Evolutionary conservation across 2,113 vertebrate species (phyloP), one percentile per base, ranked within the genome.

Genomic region (Neotoma lepida): DNA sequence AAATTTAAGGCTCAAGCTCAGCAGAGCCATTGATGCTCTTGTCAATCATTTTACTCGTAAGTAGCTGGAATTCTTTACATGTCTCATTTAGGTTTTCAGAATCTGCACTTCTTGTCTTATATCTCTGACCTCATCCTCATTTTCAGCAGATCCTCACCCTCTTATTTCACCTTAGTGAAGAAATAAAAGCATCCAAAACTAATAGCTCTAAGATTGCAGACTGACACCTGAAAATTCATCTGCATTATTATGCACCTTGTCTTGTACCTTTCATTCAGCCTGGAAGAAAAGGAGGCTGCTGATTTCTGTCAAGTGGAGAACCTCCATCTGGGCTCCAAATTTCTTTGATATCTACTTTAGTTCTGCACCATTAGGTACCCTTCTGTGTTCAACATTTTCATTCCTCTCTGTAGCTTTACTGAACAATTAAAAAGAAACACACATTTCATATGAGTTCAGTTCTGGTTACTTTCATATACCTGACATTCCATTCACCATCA

Each of bases 11-110:
- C 87, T 92, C 66, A 66, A 15, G 80, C 20, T 85, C 54, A 86
- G n/a, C 35, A 82, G 41, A 82, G 3, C 22, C 68, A 56, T 56
- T 10, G 18, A 22, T 66, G 51, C 30, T 46, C 46, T 44, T 78
- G 24, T 78, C 46, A 70, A 70, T 96, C 28, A 46, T 76, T 95
- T 87, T 76, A 51, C 13, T 90, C 91, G 61, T 39, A 74, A 95
- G 70, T 54, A 86, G 41, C n/a, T 39, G 91, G 22, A 70, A 7
- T 12, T 14, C 35, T 88, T 91, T 78, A 22, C 2, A 71, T 14
- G 41, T 14, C 58, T 95, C 61, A 77, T 82, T 96, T 90, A 73
- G 22, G 93, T 95, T 46, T 91, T 96, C 8, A 88, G 33, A 94
- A 86, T 58, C 33, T 86, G 64, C 4, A 15, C 20, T 95, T 81